phyloP scores from a whole-genome alignment of 2,888 invertebrate species.

The Agonopterix subpropinquella region DNA sequence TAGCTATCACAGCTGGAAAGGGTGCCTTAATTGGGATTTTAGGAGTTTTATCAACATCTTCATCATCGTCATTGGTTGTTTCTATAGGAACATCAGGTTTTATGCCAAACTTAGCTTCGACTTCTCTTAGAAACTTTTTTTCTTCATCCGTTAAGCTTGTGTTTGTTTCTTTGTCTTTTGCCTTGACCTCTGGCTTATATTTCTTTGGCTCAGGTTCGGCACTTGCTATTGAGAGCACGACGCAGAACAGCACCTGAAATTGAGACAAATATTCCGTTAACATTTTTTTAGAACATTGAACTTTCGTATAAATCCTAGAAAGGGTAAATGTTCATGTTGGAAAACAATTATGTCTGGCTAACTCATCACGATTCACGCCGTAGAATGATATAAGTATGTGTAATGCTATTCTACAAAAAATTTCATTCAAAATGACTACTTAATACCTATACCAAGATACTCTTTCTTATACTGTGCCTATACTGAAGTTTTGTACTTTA shows the following conservation, averaged over 20 bases:
- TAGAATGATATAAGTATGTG: too few species aligned
- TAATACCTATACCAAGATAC: too few species aligned
- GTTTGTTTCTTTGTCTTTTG: slow-evolving; percentile 38
- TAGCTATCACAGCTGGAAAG: slow-evolving; percentile 76
- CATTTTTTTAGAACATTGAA: background rate
- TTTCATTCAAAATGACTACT: too few species aligned
- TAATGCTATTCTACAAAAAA: too few species aligned
- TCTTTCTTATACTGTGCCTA: too few species aligned
- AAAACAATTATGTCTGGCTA: too few species aligned
- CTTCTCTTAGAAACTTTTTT: slow-evolving; percentile 60
- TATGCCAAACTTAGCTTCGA: slow-evolving; percentile 65
- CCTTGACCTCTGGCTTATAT: slow-evolving; percentile 45
- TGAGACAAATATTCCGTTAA: slow-evolving; percentile 12
- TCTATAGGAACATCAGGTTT: slow-evolving; percentile 41
- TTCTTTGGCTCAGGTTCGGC: slow-evolving; percentile 65
- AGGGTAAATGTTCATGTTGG: too few species aligned
- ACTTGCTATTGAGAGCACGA: slow-evolving; percentile 29
- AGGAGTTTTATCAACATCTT: slow-evolving; percentile 11
- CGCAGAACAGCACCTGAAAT: slow-evolving; percentile 58
- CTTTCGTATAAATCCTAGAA: too few species aligned
- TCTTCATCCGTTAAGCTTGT: slow-evolving; percentile 57
- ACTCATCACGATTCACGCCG: too few species aligned
- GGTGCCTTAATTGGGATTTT: slow-evolving; percentile 21
- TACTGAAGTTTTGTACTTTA: too few species aligned
- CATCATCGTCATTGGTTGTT: slow-evolving; percentile 25